phyloP scores from a whole-genome alignment of 2,888 invertebrate species.

The Phlogophora meticulosa region DNA sequence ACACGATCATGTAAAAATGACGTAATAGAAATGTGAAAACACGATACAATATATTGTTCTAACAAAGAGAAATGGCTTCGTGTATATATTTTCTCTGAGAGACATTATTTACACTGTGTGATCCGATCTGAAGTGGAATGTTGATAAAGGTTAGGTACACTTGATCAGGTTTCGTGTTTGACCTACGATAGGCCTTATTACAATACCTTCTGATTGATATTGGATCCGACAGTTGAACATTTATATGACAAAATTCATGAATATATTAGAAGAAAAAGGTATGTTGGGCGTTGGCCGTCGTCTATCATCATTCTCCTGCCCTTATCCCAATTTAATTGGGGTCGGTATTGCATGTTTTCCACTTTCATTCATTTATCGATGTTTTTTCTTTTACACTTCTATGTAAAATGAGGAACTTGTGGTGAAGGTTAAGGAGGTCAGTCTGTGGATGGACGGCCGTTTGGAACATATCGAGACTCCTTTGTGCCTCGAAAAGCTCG shows the following conservation, averaged over 20 bases:
- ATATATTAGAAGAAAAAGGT: background rate
- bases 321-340: no score
- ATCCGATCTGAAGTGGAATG: background rate
- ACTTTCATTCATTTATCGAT: no score
- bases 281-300: background rate
- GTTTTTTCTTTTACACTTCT: no score
- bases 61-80: background rate
- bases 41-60: conserved; percentile 18
- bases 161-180: conserved; percentile 11
- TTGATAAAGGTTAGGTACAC: background rate
- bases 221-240: background rate
- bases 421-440: no score
- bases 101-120: background rate
- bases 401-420: no score
- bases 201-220: conserved; percentile 1
- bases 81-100: background rate
- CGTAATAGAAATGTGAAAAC: conserved; percentile 21
- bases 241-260: background rate
- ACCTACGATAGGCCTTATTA: conserved; percentile 5
- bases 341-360: no score
- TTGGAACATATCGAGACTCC: no score
- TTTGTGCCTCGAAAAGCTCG: no score
- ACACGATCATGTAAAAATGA: conserved; percentile 7
- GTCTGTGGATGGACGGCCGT: no score
- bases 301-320: no score